phyloP scores from a whole-genome alignment of 2,113 vertebrate genomes.

The Crotalus tigris region DNA sequence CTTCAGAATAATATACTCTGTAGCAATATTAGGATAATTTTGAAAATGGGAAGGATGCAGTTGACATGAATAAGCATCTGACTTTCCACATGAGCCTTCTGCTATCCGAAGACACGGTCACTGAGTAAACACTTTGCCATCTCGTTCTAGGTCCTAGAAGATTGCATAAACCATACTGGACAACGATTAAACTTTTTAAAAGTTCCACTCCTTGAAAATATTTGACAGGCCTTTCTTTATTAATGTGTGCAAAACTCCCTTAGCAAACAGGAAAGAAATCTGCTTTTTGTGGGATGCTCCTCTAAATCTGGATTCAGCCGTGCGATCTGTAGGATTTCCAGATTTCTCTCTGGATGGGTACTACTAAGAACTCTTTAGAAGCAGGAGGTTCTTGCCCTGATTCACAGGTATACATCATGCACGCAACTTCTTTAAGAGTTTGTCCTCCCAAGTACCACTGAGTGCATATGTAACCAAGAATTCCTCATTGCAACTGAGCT shows the following conservation, averaged over 20 bases:
- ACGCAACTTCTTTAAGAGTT: neutral
- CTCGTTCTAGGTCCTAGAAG: constrained; percentile 49
- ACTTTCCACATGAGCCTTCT: constrained; percentile 63
- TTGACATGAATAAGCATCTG: constrained; percentile 60
- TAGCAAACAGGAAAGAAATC: constrained; percentile 64
- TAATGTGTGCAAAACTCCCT: constrained; percentile 53
- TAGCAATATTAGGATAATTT: constrained; percentile 71
- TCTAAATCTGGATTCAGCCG: constrained; percentile 51
- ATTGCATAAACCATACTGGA: constrained; percentile 59
- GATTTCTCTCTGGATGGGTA: constrained; percentile 3
- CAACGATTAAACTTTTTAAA: constrained; percentile 53
- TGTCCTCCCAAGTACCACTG: neutral
- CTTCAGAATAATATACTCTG: constrained; percentile 57
- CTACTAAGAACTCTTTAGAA: constrained; percentile 10
- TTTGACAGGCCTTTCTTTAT: constrained; percentile 60
- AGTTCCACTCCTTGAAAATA: constrained; percentile 50
- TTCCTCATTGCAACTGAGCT: constrained; percentile 1
- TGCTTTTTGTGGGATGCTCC: constrained; percentile 58
- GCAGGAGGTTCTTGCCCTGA: neutral
- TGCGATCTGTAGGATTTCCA: constrained; percentile 29
- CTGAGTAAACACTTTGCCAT: constrained; percentile 61
- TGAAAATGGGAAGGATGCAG: constrained; percentile 55
- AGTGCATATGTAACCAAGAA: constrained; percentile 5
- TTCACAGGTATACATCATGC: neutral
- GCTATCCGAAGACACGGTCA: constrained; percentile 54